Percentiles rank a stretch among this genome's conserved stretches.
Conservation (phyloP, 2,888 invertebrate species). For the Drosophila neotestacea region DNA sequence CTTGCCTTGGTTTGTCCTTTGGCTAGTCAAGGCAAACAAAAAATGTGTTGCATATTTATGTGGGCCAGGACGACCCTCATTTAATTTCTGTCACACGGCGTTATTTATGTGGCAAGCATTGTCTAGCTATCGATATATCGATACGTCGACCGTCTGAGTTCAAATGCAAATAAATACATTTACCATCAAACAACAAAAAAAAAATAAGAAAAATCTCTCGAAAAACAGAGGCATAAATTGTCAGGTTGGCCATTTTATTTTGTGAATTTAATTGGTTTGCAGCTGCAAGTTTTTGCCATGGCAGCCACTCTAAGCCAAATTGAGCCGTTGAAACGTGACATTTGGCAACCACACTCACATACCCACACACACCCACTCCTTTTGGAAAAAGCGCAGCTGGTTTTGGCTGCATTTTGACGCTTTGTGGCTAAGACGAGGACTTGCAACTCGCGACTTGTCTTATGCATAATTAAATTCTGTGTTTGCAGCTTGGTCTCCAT, state of each 20-base stretch:
- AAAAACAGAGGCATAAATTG: slow-evolving; percentile 56
- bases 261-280: slow-evolving; percentile 70
- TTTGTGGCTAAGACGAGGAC: slow-evolving; percentile 45
- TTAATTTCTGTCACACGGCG: slow-evolving; percentile 78
- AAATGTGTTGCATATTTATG: slow-evolving; percentile 58
- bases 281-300: slow-evolving; percentile 42
- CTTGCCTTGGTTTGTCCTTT: background rate
- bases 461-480: slow-evolving; percentile 63
- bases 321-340: slow-evolving; percentile 75
- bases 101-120: slow-evolving; percentile 72
- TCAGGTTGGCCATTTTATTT: slow-evolving; percentile 53
- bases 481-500: slow-evolving; percentile 45
- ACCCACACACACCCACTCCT: background rate
- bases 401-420: slow-evolving; percentile 50
- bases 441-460: slow-evolving; percentile 48
- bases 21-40: slow-evolving; percentile 9
- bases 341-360: slow-evolving; percentile 46
- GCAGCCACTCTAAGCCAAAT: slow-evolving; percentile 66
- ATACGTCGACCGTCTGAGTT: slow-evolving; percentile 30
- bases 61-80: slow-evolving; percentile 63
- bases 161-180: slow-evolving; percentile 65
- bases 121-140: slow-evolving; percentile 64
- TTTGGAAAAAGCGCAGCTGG: slow-evolving; percentile 54
- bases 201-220: background rate
- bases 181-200: background rate